Base-by-base conservation (phyloP, 2,113 vertebrate genomes). In the Myanophis thanlyinensis region DNA sequence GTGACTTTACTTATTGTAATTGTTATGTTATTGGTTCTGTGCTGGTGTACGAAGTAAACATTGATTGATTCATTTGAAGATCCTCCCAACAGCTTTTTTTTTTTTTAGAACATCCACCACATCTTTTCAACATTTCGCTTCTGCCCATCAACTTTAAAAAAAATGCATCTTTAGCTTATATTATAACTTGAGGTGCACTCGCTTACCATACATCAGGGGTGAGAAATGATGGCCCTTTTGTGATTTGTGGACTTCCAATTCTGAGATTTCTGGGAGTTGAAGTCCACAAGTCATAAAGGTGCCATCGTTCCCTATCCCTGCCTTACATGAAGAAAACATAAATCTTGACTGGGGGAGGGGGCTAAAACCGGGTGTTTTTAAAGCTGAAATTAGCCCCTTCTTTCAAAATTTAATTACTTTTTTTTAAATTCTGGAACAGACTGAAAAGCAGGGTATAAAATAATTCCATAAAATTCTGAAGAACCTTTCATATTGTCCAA, bases 251-350 rank as follows among this genome's bases (percentile, higher is more conserved):
- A 35, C 62, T 67, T 67, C 62, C 62, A 67, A 67, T 35, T 67
- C 30, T 2, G 1, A 67, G 3, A n/a, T 67, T 67, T 67, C 62
- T 67, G 30, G 30, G 62, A 67, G 13, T 67, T 67, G 62, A n/a
- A n/a, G 30, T 67, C 62, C 30, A 67, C 62, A 67, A 67, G 62
- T 67, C 62, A 67, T 67, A 67, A 67, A 67, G 12, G 11, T 4
- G 5, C 4, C 30, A 67, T 35, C 12, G 9, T 35, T 35, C 13
- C n/a, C 62, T 13, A 15, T 3, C 13, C 13, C 62, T 6, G 62
- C 62, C 18, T 48, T 53, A 51, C 52, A 67, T 86, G 91, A 88
- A 94, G 92, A 89, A 94, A 95, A 95, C 92, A 96, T 91, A 95
- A 95, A 95, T 87, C 7, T 90, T 94, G 73, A 5, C 51, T 12